phyloP scores from a whole-genome alignment of 2,113 vertebrate species.

The Pelobates fuscus region DNA sequence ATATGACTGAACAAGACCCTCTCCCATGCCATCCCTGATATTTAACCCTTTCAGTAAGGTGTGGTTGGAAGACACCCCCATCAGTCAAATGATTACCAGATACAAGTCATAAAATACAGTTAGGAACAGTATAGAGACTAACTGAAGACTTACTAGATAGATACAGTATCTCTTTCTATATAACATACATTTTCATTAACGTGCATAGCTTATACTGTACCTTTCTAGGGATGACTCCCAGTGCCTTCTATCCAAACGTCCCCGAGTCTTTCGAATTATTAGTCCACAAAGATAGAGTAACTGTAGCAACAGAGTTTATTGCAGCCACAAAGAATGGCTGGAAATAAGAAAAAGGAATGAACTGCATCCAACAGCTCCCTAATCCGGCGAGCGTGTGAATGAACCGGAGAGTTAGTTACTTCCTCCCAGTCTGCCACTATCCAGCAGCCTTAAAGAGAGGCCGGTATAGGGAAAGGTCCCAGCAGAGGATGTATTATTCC shows the following conservation, averaged over 20 bases:
- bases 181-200: too few relatives aligned
- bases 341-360: not conserved
- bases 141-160: too few relatives aligned
- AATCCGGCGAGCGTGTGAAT: slow-evolving; percentile 22
- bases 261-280: not conserved
- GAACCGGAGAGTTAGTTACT: slow-evolving; percentile 6
- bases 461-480: slow-evolving; percentile 21
- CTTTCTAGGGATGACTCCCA: not conserved
- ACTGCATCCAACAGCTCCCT: slow-evolving; percentile 3
- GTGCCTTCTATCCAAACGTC: not conserved
- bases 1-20: too few relatives aligned
- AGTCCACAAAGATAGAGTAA: slow-evolving; percentile 2
- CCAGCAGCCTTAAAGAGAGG: slow-evolving; percentile 4
- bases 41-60: not conserved
- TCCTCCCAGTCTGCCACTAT: slow-evolving; percentile 18
- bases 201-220: not conserved
- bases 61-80: too few relatives aligned
- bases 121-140: too few relatives aligned
- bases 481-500: slow-evolving; percentile 21
- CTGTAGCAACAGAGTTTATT: not conserved
- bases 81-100: too few relatives aligned
- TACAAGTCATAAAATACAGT: too few relatives aligned
- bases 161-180: too few relatives aligned
- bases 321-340: slow-evolving; percentile 13
- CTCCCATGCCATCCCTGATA: not conserved